Conservation (phyloP, 2,888 invertebrate species). For the Chaetogeoica ovagalla region DNA sequence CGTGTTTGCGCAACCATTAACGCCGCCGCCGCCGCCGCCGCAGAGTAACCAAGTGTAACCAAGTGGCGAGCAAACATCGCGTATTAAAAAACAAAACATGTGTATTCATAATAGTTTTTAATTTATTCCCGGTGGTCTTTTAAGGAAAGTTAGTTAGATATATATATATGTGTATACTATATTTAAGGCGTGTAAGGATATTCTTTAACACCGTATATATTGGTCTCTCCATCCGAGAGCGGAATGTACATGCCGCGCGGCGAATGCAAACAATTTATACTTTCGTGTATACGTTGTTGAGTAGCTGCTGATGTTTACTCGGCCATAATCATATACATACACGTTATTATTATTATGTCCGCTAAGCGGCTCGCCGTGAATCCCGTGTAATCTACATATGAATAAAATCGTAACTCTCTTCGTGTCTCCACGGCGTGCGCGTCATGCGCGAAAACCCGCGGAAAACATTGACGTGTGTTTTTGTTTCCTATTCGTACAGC, state of each 20-base stretch:
- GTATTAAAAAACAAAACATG: slow-evolving; percentile 44
- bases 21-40: neutral
- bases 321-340: neutral
- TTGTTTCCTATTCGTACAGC: too few species aligned
- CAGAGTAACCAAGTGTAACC: slow-evolving; percentile 52
- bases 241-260: too few species aligned
- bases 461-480: neutral
- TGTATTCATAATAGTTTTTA: slow-evolving; percentile 2
- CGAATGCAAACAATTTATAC: neutral
- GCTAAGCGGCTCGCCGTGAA: too few species aligned
- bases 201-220: too few species aligned
- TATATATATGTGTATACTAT: neutral
- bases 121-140: neutral
- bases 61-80: slow-evolving; percentile 49
- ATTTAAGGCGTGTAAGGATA: neutral
- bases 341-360: too few species aligned
- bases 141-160: neutral
- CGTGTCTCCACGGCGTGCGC: too few species aligned
- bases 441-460: too few species aligned
- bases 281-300: neutral
- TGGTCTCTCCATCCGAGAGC: too few species aligned
- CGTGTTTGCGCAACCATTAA: slow-evolving; percentile 28
- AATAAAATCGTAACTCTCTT: too few species aligned
- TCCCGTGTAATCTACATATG: too few species aligned
- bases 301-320: neutral